Evolutionary conservation across 2,797 vertebrate genomes (phyloP).

Genomic region (Ptychadena robeensis): DNA sequence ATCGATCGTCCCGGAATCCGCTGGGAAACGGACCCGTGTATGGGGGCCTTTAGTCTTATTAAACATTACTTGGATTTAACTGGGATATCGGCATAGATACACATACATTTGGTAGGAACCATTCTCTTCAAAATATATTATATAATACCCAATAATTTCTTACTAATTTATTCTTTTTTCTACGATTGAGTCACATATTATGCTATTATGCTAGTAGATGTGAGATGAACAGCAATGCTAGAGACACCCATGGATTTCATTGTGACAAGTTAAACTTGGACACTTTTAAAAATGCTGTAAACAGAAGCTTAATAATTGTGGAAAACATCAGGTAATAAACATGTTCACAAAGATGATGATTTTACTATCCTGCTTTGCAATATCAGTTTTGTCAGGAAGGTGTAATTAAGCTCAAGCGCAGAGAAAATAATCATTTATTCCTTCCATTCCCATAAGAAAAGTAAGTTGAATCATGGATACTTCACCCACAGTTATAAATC

Average conservation of each 20-base stretch:
- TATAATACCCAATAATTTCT: no score
- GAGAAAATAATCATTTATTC: not conserved
- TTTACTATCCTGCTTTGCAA: not conserved
- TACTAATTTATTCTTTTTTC: not conserved
- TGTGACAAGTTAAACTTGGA: not conserved
- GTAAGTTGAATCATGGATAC: not conserved
- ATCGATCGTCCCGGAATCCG: no score
- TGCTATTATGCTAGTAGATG: not conserved
- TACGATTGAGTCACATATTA: not conserved
- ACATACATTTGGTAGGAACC: no score
- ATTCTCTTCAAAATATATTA: no score
- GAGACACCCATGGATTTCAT: no score
- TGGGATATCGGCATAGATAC: no score
- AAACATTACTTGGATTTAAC: no score
- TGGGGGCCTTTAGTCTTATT: no score
- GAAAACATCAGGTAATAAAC: not conserved
- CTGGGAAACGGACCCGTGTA: no score
- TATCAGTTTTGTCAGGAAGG: not conserved
- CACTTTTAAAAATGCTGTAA: not conserved
- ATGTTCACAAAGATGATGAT: not conserved
- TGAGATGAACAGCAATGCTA: not conserved
- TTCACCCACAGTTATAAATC: not conserved
- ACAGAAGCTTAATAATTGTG: not conserved
- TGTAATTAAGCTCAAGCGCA: not conserved
- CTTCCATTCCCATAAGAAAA: not conserved